Conservation (phyloP, 2,113 vertebrate species). For the Conger conger region DNA sequence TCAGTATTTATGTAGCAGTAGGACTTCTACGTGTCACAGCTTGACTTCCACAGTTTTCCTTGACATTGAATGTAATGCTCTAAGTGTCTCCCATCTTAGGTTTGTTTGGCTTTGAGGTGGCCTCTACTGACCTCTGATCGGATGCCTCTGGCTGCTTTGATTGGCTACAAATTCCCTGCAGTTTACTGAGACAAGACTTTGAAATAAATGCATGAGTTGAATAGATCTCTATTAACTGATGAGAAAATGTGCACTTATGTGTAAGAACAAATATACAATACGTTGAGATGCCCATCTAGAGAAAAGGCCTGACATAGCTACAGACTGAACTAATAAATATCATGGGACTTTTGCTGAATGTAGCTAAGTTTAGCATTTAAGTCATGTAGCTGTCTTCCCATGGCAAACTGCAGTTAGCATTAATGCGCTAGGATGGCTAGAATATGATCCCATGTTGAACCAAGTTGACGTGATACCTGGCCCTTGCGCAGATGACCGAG, state of each 20-base stretch:
- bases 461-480: neutral
- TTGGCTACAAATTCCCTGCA: neutral
- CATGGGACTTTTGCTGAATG: neutral
- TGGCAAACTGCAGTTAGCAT: too few species aligned
- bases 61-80: neutral
- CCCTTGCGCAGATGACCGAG: too few species aligned
- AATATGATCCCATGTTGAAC: too few species aligned
- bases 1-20: too few species aligned
- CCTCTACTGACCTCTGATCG: neutral
- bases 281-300: too few species aligned
- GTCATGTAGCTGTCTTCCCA: too few species aligned
- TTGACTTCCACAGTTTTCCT: too few species aligned
- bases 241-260: neutral
- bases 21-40: too few species aligned
- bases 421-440: too few species aligned
- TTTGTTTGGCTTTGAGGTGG: neutral
- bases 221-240: neutral
- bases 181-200: neutral
- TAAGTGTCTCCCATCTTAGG: neutral
- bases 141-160: neutral
- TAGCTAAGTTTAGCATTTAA: neutral
- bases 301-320: too few species aligned
- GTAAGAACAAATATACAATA: neutral
- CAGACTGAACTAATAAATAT: neutral
- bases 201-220: neutral